Percentiles rank a stretch among this genome's conserved stretches.
These are phyloP conservation scores for Pygocentrus nattereri DNA, from an alignment of 2,797 vertebrate species.

Conservation along the genomic window DNA sequence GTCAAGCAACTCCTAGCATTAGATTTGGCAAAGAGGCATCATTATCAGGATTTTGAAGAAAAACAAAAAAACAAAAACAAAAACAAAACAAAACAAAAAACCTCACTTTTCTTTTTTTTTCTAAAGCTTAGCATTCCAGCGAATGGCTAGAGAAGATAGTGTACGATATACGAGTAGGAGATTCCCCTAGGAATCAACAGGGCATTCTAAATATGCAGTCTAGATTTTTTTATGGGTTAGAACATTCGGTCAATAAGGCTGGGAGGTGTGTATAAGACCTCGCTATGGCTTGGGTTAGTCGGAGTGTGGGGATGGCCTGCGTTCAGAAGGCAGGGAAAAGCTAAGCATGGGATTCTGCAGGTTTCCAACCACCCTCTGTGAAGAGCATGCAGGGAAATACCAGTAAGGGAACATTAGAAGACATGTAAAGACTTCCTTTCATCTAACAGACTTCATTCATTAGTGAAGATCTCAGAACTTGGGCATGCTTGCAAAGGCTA, in stretches of 20 bases:
- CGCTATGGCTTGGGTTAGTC: slow-evolving; percentile 43
- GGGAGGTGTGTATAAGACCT: slow-evolving; percentile 41
- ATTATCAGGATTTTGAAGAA: background rate
- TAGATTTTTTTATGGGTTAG: slow-evolving; percentile 35
- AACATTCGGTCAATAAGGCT: slow-evolving; percentile 54
- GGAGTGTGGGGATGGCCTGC: slow-evolving; percentile 27
- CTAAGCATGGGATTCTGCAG: slow-evolving; percentile 9
- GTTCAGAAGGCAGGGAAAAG: slow-evolving; percentile 28
- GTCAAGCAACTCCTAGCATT: slow-evolving; percentile 22
- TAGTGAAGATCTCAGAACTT: slow-evolving; percentile 13
- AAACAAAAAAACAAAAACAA: background rate
- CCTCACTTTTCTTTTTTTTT: background rate
- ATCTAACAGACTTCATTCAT: slow-evolving; percentile 12
- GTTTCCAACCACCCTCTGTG: slow-evolving; percentile 35
- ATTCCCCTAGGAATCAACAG: slow-evolving; percentile 48
- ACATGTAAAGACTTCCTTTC: slow-evolving; percentile 8
- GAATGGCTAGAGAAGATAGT: slow-evolving; percentile 41
- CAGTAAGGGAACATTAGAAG: slow-evolving; percentile 9
- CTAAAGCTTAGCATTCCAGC: slow-evolving; percentile 36
- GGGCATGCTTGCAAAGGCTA: slow-evolving; percentile 31
- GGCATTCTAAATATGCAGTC: slow-evolving; percentile 42
- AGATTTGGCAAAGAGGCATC: slow-evolving; percentile 17
- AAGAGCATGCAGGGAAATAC: slow-evolving; percentile 43
- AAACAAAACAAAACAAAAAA: background rate
- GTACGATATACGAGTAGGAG: slow-evolving; percentile 34